Conservation (phyloP, 2,797 vertebrate species). For the Columba guinea region DNA sequence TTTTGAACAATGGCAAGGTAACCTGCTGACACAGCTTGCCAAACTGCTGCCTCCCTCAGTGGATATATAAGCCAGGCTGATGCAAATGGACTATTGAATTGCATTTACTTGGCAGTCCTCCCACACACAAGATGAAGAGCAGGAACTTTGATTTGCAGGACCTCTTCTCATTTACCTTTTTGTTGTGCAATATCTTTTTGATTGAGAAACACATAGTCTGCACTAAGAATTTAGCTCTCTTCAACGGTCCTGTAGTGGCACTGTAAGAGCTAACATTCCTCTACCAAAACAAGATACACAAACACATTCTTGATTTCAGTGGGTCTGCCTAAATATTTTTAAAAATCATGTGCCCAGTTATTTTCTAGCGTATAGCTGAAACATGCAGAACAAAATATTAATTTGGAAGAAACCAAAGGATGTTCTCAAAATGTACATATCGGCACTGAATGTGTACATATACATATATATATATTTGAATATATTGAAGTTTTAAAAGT, state of each 20-base stretch:
- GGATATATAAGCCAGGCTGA: constrained; percentile 25
- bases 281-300: neutral
- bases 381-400: neutral
- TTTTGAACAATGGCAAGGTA: constrained; percentile 48
- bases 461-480: neutral
- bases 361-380: neutral
- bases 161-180: constrained; percentile 13
- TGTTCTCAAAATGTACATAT: neutral
- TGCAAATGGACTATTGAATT: constrained; percentile 44
- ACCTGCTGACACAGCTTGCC: constrained; percentile 56
- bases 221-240: neutral
- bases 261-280: neutral
- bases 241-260: neutral
- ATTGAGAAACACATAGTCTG: neutral
- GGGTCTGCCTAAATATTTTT: neutral
- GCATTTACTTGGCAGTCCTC: constrained; percentile 37
- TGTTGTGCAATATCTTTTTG: neutral
- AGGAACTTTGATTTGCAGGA: constrained; percentile 21
- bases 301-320: neutral
- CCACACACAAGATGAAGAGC: constrained; percentile 18
- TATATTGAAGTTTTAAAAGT: neutral
- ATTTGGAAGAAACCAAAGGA: neutral
- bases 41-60: constrained; percentile 23
- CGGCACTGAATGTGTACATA: neutral
- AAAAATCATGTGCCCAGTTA: neutral